Conservation (phyloP, 2,797 vertebrate genomes). For the Dendrocincla tyrannina region DNA sequence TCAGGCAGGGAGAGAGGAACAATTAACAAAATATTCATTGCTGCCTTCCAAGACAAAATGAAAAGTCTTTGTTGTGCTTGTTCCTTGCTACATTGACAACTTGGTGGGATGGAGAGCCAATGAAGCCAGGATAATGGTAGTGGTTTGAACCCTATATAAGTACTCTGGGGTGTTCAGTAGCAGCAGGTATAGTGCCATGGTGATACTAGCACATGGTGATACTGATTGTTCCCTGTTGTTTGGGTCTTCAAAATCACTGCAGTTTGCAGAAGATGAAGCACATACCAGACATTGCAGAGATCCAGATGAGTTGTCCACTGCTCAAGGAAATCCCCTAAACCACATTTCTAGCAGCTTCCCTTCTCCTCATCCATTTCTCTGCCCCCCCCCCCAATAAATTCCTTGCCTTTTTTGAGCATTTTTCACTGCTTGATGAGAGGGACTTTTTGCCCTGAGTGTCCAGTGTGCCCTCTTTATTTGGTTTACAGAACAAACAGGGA, state of each 20-base stretch:
- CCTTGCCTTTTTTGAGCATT: conserved; percentile 63
- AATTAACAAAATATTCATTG: neutral
- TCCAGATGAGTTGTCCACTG: conserved; percentile 32
- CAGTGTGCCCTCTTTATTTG: neutral
- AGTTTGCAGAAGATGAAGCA: neutral
- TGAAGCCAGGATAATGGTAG: neutral
- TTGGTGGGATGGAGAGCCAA: neutral
- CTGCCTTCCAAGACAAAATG: neutral
- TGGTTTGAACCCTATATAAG: neutral
- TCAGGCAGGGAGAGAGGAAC: neutral
- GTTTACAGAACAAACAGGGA: neutral
- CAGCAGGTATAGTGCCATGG: neutral
- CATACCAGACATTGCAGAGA: conserved; percentile 15
- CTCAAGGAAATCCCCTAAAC: conserved; percentile 62
- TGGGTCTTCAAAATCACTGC: neutral
- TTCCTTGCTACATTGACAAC: neutral
- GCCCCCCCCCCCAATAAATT: conserved; percentile 10
- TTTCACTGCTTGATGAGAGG: conserved; percentile 23
- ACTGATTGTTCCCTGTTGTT: neutral
- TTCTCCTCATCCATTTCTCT: neutral
- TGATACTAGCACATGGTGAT: neutral
- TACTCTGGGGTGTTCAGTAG: neutral
- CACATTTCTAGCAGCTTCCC: conserved; percentile 18
- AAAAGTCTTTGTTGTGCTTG: neutral
- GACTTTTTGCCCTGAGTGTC: neutral